phyloP scores from a whole-genome alignment of 2,113 vertebrate genomes.

The Ramphastos sulfuratus region DNA sequence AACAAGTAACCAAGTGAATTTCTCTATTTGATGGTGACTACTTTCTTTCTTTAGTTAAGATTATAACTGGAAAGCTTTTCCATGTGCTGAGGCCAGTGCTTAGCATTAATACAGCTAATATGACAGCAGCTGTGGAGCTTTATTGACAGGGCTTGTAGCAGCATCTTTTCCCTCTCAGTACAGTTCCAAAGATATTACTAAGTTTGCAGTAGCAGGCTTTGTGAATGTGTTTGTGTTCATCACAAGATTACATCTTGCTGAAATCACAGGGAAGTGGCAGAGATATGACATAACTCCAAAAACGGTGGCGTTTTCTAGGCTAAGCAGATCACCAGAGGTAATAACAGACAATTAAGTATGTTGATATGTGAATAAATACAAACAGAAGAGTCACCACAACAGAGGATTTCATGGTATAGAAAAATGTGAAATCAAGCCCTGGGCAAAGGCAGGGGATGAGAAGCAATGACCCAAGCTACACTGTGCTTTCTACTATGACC shows the following conservation, averaged over 20 bases:
- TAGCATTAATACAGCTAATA: neutral
- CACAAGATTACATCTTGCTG: neutral
- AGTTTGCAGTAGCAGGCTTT: neutral
- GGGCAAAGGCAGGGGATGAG: neutral
- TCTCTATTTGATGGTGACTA: neutral
- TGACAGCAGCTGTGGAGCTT: neutral
- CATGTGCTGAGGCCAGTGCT: neutral
- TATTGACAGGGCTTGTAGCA: neutral
- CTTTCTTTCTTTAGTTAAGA: neutral
- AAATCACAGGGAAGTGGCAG: neutral
- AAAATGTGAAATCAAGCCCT: neutral
- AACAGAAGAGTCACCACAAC: neutral
- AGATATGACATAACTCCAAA: neutral
- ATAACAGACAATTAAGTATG: neutral
- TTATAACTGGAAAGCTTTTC: neutral
- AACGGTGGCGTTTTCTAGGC: neutral
- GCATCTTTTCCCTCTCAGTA: neutral
- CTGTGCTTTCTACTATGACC: neutral
- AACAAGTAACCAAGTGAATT: neutral
- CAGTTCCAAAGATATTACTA: neutral
- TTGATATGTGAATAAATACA: neutral
- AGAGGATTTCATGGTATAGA: neutral
- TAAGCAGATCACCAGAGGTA: neutral
- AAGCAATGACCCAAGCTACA: neutral
- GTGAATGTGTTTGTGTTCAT: neutral